A percentile compares a stretch with the other conserved stretches of the same genome.
phyloP scores from a whole-genome alignment of 2,888 invertebrate genomes.

The Cynaeus angustus region DNA sequence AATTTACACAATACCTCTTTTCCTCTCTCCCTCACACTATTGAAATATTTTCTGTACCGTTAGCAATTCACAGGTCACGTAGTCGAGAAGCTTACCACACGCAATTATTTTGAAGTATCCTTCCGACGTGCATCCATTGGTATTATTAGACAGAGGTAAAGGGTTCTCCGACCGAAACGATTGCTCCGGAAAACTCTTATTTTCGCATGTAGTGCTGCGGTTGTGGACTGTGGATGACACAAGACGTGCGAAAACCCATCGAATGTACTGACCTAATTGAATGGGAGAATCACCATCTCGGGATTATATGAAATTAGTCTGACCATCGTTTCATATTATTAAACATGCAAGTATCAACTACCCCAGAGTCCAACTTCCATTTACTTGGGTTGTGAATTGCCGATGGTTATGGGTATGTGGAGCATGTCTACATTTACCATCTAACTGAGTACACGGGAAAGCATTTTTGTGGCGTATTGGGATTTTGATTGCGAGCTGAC shows the following conservation, averaged over 20 bases:
- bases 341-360: constrained; percentile 11
- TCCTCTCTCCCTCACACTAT: constrained; percentile 23
- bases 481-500: constrained; percentile 13
- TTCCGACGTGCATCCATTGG: constrained; percentile 26
- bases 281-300: constrained; percentile 52
- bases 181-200: constrained; percentile 53
- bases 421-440: constrained; percentile 15
- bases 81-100: constrained; percentile 37
- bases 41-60: constrained; percentile 35
- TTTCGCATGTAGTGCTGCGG: constrained; percentile 37
- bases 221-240: constrained; percentile 29
- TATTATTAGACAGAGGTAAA: constrained; percentile 37
- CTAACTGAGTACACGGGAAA: constrained; percentile 7
- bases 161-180: constrained; percentile 49
- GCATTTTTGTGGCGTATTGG: constrained; percentile 23
- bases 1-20: constrained; percentile 30
- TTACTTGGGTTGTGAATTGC: constrained; percentile 31
- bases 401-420: constrained; percentile 23
- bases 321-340: constrained; percentile 27
- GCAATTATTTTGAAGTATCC: constrained; percentile 46
- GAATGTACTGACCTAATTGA: constrained; percentile 54
- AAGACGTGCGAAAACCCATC: constrained; percentile 51
- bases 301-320: constrained; percentile 51
- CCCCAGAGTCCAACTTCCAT: constrained; percentile 22
- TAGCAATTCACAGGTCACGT: constrained; percentile 42